phyloP scores from a whole-genome alignment of 2,888 invertebrate genomes.

The Listrodromus nycthemerus region DNA sequence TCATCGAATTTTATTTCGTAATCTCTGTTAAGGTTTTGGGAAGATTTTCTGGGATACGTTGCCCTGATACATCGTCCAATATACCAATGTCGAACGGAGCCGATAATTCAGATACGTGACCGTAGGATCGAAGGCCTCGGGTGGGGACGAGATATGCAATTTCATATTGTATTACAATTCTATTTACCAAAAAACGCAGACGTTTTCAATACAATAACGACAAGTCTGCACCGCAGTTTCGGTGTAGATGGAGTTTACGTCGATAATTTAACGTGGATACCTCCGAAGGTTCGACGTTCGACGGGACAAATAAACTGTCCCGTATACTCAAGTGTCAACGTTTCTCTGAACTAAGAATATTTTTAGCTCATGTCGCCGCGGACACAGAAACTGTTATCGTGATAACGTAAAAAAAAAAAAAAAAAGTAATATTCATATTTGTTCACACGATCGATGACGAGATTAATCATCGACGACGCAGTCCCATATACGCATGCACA shows the following conservation, averaged over 20 bases:
- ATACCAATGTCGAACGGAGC: not conserved
- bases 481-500: not conserved
- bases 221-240: no score
- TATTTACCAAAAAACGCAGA: not conserved
- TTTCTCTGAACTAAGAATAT: not conserved
- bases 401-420: not conserved
- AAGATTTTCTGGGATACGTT: not conserved
- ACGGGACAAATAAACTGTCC: not conserved
- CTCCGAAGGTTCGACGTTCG: not conserved
- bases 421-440: not conserved
- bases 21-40: not conserved
- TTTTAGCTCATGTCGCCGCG: slow-evolving; percentile 17
- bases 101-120: slow-evolving; percentile 5
- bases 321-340: slow-evolving; percentile 33
- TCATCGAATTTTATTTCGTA: not conserved
- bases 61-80: slow-evolving; percentile 1
- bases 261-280: not conserved
- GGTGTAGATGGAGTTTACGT: no score
- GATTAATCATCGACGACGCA: slow-evolving; percentile 18
- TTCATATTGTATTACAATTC: not conserved
- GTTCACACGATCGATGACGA: slow-evolving; percentile 8
- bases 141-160: not conserved
- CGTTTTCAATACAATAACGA: not conserved
- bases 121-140: not conserved
- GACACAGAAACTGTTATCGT: slow-evolving; percentile 7